These are phyloP conservation scores for Hirtodrosophila duncani DNA, from an alignment of 2,888 invertebrate genomes.

Conservation along the genomic window DNA sequence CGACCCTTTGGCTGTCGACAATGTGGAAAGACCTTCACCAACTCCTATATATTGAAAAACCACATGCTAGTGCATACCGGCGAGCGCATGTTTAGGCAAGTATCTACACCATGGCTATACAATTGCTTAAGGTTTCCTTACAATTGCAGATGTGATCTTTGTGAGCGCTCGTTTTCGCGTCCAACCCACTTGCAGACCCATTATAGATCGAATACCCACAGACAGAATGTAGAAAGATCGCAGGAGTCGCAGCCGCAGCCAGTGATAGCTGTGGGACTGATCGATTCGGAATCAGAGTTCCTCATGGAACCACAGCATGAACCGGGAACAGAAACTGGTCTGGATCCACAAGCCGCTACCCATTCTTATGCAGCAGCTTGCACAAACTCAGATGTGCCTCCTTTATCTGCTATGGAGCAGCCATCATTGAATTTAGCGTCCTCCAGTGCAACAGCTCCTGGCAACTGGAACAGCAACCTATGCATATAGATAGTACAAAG, in stretches of 20 bases:
- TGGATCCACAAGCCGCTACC: too few relatives aligned
- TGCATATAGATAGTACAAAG: conserved; percentile 24
- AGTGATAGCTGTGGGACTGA: background rate
- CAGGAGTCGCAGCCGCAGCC: conserved; percentile 1
- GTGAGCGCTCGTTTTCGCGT: conserved; percentile 76
- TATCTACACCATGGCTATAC: background rate
- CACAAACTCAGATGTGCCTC: conserved; percentile 28
- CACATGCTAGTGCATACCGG: conserved; percentile 73
- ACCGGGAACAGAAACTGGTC: too few relatives aligned
- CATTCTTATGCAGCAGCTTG: too few relatives aligned
- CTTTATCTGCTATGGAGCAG: conserved; percentile 18
- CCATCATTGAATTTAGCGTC: conserved; percentile 10
- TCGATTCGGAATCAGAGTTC: background rate
- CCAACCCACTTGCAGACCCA: conserved; percentile 75
- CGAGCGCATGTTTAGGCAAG: conserved; percentile 66
- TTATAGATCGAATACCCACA: conserved; percentile 73
- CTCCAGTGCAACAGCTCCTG: too few relatives aligned
- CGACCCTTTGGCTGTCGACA: conserved; percentile 66
- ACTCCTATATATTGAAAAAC: conserved; percentile 71
- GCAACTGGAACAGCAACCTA: conserved; percentile 3
- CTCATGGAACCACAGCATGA: background rate
- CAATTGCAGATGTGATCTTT: conserved; percentile 65
- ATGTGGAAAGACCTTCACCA: conserved; percentile 70
- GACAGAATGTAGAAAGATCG: conserved; percentile 64
- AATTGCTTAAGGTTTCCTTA: background rate